Conservation (phyloP, 2,888 invertebrate genomes). For the Thecocarcelia acutangulata region DNA sequence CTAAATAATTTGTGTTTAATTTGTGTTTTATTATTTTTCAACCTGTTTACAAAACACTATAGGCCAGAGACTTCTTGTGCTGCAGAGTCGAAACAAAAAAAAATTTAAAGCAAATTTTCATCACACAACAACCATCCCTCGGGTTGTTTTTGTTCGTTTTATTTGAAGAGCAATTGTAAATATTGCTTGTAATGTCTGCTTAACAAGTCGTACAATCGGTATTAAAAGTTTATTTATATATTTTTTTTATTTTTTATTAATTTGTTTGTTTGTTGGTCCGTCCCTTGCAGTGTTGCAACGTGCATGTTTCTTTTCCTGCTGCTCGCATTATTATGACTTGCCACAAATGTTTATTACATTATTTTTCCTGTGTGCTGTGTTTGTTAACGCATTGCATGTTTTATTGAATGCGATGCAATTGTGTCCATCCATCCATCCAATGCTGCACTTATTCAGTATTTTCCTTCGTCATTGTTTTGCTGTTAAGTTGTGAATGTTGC, state of each 20-base stretch:
- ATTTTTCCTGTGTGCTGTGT: slow-evolving; percentile 29
- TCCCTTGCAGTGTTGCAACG: slow-evolving; percentile 15
- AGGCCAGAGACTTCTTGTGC: no score
- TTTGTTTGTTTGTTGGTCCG: slow-evolving; percentile 30
- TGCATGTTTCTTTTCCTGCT: slow-evolving; percentile 18
- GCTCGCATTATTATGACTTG: slow-evolving; percentile 67
- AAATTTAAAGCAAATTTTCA: no score
- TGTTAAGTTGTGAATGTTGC: slow-evolving; percentile 48
- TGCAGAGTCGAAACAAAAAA: no score
- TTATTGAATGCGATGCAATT: slow-evolving; percentile 30
- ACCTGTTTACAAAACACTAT: no score
- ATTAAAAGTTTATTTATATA: not conserved
- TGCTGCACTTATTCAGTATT: slow-evolving; percentile 7
- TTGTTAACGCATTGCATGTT: slow-evolving; percentile 15
- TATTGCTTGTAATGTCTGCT: no score
- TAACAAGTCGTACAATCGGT: slow-evolving; percentile 32
- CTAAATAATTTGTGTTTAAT: no score
- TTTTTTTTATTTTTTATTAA: not conserved
- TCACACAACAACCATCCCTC: no score
- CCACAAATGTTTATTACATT: slow-evolving; percentile 58
- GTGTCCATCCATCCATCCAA: slow-evolving; percentile 33
- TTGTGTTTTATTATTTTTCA: no score
- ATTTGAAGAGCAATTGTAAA: no score
- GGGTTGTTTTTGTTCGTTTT: no score
- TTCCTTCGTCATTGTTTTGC: slow-evolving; percentile 7